Percentiles rank a stretch among this genome's conserved stretches.
Conservation (phyloP, 2,797 vertebrate species). For the Halcyon leucocephala region DNA sequence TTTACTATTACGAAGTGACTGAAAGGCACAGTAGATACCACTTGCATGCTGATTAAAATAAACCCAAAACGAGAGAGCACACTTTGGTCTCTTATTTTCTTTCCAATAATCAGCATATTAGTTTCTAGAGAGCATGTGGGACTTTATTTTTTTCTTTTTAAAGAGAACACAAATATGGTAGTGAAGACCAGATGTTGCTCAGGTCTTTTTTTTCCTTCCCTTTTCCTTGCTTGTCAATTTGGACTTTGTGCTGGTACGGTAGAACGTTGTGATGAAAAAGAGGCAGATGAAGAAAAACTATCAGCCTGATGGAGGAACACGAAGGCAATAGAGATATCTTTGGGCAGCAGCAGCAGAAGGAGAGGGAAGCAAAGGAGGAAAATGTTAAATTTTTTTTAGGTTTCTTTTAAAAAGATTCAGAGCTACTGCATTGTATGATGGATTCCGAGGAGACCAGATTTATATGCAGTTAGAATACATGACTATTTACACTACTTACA, state of each 20-base stretch:
- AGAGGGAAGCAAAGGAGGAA: neutral
- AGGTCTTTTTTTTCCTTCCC: neutral
- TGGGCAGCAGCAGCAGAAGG: neutral
- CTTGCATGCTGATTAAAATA: neutral
- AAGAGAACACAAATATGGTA: neutral
- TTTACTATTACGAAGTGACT: neutral
- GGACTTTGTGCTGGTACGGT: neutral
- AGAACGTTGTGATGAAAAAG: neutral
- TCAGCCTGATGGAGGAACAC: neutral
- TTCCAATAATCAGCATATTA: neutral
- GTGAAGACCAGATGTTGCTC: neutral
- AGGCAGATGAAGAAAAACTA: neutral
- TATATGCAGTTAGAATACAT: neutral
- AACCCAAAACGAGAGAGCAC: neutral
- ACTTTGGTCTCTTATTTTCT: neutral
- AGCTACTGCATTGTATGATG: neutral
- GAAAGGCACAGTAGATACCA: neutral
- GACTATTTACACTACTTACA: neutral
- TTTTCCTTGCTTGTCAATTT: neutral
- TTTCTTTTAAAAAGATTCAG: neutral
- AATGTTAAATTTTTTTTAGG: neutral
- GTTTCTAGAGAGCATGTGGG: neutral
- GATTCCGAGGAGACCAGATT: neutral
- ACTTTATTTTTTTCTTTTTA: constrained; percentile 2
- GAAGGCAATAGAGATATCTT: neutral